Base-by-base conservation (phyloP, 1,140 invertebrate genomes). In the Drosophila yakuba region DNA sequence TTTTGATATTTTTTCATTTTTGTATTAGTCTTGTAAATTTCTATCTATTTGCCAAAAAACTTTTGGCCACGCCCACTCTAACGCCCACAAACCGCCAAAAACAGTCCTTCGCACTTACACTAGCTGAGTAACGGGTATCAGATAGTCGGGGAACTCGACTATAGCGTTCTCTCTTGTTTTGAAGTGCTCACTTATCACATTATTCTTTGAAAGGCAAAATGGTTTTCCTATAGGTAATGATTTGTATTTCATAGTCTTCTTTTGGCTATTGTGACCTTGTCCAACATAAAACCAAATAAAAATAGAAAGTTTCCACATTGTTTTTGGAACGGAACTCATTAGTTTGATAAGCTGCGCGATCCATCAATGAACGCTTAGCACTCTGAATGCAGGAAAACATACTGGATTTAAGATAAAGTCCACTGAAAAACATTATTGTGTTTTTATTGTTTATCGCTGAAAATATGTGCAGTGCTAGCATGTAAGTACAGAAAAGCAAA, bases 241-340 rank as follows among this genome's bases (percentile, higher is more conserved):
- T 47, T 32, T 14, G 14, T 47, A 12, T 61, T 59, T 7, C 17
- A 32, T 14, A 20, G 48, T 38, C 14, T 41, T 41, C 20, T 54
- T 25, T 47, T 2, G 20, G 11, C 15, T 55, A 17, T 54, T 43
- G 51, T 39, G 72, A 74, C 72, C 72, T 74, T 74, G 69, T 45
- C 51, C 51, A 45, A 63, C 47, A 47, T 74, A 44, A 44, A 54
- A 43, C 11, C 11, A 48, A 48, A 72, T 32, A 39, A 55, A 74
- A 74, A 74, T 74, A 74, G 58, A 74, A 74, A 74, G 69, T 74
- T 56, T 74, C 71, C 59, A 51, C 71, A 74, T 51, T 12, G 39
- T 23, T 44, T 15, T 14, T 17, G 44, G 39, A 43, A 20, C 43
- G 44, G 39, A 43, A 20, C 58, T 39, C 51, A 63, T 74, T 56